Evolutionary conservation across 2,888 invertebrate genomes (phyloP).

Genomic region (Nectonema munidae): DNA sequence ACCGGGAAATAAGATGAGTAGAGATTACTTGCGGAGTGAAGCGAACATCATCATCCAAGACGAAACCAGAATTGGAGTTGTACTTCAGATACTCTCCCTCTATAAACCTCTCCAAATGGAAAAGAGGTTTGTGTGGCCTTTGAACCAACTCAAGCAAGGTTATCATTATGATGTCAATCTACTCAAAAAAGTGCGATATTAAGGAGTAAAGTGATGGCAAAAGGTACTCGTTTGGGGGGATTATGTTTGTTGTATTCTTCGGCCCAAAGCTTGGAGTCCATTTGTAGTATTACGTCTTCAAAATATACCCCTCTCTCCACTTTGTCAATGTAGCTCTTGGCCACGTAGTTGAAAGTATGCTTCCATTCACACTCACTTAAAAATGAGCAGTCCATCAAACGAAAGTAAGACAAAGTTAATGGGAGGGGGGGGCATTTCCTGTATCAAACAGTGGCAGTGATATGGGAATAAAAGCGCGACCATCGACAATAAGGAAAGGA

Average conservation of each 20-base stretch:
- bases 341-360: slow-evolving; percentile 28
- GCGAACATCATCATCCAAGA: slow-evolving; percentile 25
- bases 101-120: slow-evolving; percentile 30
- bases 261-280: slow-evolving; percentile 31
- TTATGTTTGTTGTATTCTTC: slow-evolving; percentile 30
- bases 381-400: too few species aligned
- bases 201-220: neutral
- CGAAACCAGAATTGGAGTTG: slow-evolving; percentile 31
- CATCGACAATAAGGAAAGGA: too few species aligned
- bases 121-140: slow-evolving; percentile 19
- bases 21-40: slow-evolving; percentile 27
- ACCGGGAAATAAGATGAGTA: too few species aligned
- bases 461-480: too few species aligned
- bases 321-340: slow-evolving; percentile 27
- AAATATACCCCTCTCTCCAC: slow-evolving; percentile 28
- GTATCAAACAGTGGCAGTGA: too few species aligned
- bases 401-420: too few species aligned
- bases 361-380: too few species aligned
- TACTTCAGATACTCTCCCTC: slow-evolving; percentile 31
- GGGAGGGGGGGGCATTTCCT: too few species aligned
- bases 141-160: neutral
- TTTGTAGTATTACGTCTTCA: slow-evolving; percentile 30
- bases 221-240: slow-evolving; percentile 29
- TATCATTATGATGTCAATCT: slow-evolving; percentile 1
- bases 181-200: neutral